Percentiles rank a stretch among this genome's conserved stretches.
Evolutionary conservation across 1,140 invertebrate species (phyloP).

Genomic region (Aleiodes sp.): DNA sequence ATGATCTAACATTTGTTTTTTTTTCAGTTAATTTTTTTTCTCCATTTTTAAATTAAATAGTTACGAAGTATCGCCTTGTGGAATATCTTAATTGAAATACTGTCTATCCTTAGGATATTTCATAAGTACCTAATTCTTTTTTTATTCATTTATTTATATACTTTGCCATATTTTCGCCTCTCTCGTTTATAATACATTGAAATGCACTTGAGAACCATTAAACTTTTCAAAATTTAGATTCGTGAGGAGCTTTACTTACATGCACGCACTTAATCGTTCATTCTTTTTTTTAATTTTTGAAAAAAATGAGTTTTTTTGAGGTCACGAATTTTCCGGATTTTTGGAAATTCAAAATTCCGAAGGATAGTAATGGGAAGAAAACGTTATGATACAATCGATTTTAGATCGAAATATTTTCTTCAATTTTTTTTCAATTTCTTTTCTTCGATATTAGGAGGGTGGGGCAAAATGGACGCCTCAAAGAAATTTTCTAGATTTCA

Average conservation of each 20-base stretch:
- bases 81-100: slow-evolving; percentile 48
- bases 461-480: too few species aligned
- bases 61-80: slow-evolving; percentile 44
- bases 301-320: too few species aligned
- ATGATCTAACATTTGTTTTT: slow-evolving; percentile 12
- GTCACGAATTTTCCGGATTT: too few species aligned
- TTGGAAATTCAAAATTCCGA: too few species aligned
- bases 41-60: background rate
- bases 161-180: background rate
- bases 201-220: slow-evolving; percentile 37
- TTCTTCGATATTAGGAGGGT: too few species aligned
- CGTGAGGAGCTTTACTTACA: slow-evolving; percentile 10
- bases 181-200: slow-evolving; percentile 20
- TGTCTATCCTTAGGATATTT: slow-evolving; percentile 37
- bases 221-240: background rate
- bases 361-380: too few species aligned
- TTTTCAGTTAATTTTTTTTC: background rate
- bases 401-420: too few species aligned
- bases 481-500: too few species aligned
- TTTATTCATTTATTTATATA: slow-evolving; percentile 25
- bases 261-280: background rate
- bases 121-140: slow-evolving; percentile 38
- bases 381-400: too few species aligned
- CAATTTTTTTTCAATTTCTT: too few species aligned
- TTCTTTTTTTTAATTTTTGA: background rate